Evolutionary conservation across 2,888 invertebrate genomes (phyloP), one percentile per base, ranked within the genome.

Genomic region (Habroteleia sp.): DNA sequence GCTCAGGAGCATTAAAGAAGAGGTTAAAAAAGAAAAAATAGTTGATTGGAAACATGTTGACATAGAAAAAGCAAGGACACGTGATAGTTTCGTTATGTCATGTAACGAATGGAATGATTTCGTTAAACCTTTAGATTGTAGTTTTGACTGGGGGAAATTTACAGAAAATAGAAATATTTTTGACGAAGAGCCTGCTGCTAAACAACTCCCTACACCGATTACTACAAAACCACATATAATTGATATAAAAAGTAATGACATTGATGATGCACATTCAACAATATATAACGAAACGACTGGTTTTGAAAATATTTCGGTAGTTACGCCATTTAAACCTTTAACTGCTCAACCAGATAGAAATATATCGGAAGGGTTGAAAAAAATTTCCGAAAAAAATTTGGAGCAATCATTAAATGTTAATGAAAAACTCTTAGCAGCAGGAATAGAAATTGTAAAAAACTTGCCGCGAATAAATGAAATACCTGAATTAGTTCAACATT

Each of bases 391-490:
- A 8, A 90, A 91, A 72, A 90, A 92, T 62, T 89, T 94, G 76
- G 88, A 89, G 65, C 91, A 90, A 79, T 93, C 93, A 0, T 89
- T 90, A 11, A 90, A 93, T 80, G 90, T 93, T 0, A 90, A 90
- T 27, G 91, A 92, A 82, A 92, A 92, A 80, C 89, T 94, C 65
- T 82, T 89, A 16, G 88, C 90, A 72, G 89, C 90, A 20, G 89
- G 89, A 0, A 80, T 85, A 75, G 89, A 91, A 75, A 90, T 92
- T 78, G 79, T 92, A 60, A 89, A 91, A 65, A 89, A 90, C 82
- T 87, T 94, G 37, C 94, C 94, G 6, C 90, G 90, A 7, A 85
- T 94, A 46, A 91, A 91, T 44, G 92, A 92, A 84, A 91, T 94
- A 69, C 90, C 92, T 0, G 91, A 92, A 60, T 85, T 94, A 29